phyloP scores from a whole-genome alignment of 1,140 invertebrate species.

The Panonychus citri region DNA sequence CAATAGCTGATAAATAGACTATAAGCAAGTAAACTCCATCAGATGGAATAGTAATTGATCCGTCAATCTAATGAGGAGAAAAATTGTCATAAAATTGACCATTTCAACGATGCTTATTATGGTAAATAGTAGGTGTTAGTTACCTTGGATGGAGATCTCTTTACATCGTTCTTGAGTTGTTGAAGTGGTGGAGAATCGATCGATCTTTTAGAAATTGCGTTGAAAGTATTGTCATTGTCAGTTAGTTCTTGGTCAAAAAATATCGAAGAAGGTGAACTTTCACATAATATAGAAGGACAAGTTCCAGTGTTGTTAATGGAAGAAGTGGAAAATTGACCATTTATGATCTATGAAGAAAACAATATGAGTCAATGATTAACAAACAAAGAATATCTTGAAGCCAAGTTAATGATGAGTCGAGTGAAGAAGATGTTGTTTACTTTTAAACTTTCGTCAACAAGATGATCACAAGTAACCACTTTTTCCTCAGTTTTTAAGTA shows the following conservation, averaged over 20 bases:
- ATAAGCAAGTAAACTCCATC: conserved; percentile 28
- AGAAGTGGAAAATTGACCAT: neutral
- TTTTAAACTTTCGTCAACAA: conserved; percentile 5
- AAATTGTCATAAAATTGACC: neutral
- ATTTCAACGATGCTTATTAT: neutral
- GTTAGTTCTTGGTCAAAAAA: neutral
- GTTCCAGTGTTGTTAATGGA: neutral
- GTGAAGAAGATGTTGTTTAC: neutral
- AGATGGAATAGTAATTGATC: conserved; percentile 16
- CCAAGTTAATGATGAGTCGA: neutral
- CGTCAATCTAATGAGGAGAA: neutral
- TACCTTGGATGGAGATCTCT: neutral
- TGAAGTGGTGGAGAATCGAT: neutral
- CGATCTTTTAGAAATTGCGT: neutral
- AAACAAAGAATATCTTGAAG: no score
- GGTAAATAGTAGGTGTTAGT: no score
- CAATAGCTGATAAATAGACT: conserved; percentile 17
- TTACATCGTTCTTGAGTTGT: neutral
- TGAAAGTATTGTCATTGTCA: neutral
- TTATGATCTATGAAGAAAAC: neutral
- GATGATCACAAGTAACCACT: conserved; percentile 3
- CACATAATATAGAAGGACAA: neutral
- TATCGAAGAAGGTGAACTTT: neutral
- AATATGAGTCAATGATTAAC: neutral
- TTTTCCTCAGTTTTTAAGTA: conserved; percentile 11